A percentile compares a stretch with the other conserved stretches of the same genome.
Evolutionary conservation across 1,140 invertebrate species (phyloP).

Genomic region (Pissodes strobi): DNA sequence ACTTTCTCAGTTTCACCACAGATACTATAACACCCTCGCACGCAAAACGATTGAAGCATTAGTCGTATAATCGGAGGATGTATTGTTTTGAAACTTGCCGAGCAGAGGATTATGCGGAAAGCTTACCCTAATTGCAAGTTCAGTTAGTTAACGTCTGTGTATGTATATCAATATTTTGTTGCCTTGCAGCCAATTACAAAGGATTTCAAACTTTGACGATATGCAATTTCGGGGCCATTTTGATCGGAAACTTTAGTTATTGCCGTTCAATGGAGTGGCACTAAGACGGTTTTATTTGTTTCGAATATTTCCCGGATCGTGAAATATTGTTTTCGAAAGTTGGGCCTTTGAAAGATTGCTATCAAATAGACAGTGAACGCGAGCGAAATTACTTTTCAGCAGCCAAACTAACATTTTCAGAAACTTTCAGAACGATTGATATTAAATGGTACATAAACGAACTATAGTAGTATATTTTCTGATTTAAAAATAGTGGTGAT

Average conservation of each 20-base stretch:
- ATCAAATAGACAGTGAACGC: too few species aligned
- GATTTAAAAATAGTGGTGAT: too few species aligned
- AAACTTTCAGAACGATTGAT: too few species aligned
- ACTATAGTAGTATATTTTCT: too few species aligned
- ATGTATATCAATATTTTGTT: conserved; percentile 17
- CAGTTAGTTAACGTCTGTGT: conserved; percentile 26
- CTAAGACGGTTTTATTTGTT: conserved; percentile 13
- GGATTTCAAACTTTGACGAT: conserved; percentile 18
- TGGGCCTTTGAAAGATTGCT: background rate
- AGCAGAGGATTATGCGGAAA: conserved; percentile 13
- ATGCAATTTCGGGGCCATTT: conserved; percentile 5
- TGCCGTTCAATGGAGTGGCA: conserved; percentile 3
- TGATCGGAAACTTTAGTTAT: conserved; percentile 9
- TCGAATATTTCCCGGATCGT: background rate
- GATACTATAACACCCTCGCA: background rate
- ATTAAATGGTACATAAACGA: too few species aligned
- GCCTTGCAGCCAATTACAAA: conserved; percentile 4
- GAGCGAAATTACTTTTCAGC: too few species aligned
- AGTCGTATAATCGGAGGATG: conserved; percentile 27
- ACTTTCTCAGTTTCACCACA: background rate
- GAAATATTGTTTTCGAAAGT: background rate
- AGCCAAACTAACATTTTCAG: too few species aligned
- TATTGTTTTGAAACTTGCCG: conserved; percentile 30
- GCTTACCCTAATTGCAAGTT: conserved; percentile 26
- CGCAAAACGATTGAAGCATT: conserved; percentile 7